Evolutionary conservation across 2,113 vertebrate genomes (phyloP).

Genomic region (Neodontobutis hainanensis): DNA sequence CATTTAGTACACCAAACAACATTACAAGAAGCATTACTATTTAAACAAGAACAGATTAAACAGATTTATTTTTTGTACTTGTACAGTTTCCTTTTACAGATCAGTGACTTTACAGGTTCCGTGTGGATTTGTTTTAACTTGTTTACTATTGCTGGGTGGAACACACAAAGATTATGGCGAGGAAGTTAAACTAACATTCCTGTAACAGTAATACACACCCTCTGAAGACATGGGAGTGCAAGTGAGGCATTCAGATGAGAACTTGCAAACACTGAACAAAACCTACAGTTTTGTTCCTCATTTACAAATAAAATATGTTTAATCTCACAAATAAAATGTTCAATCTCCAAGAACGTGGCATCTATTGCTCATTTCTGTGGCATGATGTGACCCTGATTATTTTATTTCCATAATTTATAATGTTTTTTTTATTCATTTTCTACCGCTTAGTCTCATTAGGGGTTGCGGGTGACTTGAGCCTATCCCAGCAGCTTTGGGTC

Average conservation of each 20-base stretch:
- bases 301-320: conserved; percentile 20
- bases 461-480: too few relatives aligned
- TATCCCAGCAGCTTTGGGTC: too few relatives aligned
- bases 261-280: neutral
- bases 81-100: neutral
- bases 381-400: neutral
- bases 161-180: conserved; percentile 40
- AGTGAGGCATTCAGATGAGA: conserved; percentile 25
- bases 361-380: neutral
- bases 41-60: neutral
- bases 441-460: too few relatives aligned
- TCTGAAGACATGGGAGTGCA: conserved; percentile 49
- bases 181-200: conserved; percentile 20
- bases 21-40: neutral
- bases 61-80: neutral
- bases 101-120: neutral
- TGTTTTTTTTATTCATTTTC: too few relatives aligned
- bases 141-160: conserved; percentile 43
- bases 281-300: conserved; percentile 3
- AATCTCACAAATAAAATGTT: neutral
- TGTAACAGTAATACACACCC: conserved; percentile 4
- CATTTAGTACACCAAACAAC: too few relatives aligned
- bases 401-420: too few relatives aligned
- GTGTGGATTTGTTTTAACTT: conserved; percentile 39
- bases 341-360: too few relatives aligned